Percentiles rank a stretch among this genome's conserved stretches.
Evolutionary conservation across 2,113 vertebrate genomes (phyloP).

Genomic region (Sapajus apella): DNA sequence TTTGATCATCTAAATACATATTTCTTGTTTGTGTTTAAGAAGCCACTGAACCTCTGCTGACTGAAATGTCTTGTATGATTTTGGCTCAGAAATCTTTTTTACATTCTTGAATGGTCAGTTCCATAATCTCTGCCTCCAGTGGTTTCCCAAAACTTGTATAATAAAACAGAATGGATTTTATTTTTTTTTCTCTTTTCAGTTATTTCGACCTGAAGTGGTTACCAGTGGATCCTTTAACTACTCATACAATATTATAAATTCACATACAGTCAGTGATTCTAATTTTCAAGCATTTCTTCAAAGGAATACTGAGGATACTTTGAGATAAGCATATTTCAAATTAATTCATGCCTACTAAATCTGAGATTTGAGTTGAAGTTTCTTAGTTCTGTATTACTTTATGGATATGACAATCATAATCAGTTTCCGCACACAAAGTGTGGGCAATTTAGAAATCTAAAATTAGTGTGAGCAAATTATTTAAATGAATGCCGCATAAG

Average conservation of each 20-base stretch:
- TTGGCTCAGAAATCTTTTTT: not conserved
- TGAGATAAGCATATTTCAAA: conserved; percentile 56
- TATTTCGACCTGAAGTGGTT: conserved; percentile 21
- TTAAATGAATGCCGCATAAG: conserved; percentile 49
- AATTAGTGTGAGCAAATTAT: conserved; percentile 62
- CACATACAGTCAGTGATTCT: not conserved
- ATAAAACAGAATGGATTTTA: not conserved
- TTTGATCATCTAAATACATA: not conserved
- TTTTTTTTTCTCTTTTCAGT: not conserved
- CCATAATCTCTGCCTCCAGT: conserved; percentile 27
- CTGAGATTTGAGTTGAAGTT: conserved; percentile 54
- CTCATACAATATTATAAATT: conserved; percentile 29
- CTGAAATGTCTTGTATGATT: not conserved
- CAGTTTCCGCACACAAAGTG: conserved; percentile 56
- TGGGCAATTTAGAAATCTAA: conserved; percentile 53
- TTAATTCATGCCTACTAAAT: conserved; percentile 58
- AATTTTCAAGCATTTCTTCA: conserved; percentile 20
- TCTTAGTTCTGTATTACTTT: conserved; percentile 57
- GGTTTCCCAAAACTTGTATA: not conserved
- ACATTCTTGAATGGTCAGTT: conserved; percentile 27
- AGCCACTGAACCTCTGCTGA: not conserved
- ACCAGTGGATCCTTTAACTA: not conserved
- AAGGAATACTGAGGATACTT: conserved; percentile 16
- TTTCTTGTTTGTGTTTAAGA: not conserved
- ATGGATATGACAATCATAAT: conserved; percentile 62